Evolutionary conservation across 2,888 invertebrate genomes (phyloP), one percentile per base, ranked within the genome.

Genomic region (Agrilus mali): DNA sequence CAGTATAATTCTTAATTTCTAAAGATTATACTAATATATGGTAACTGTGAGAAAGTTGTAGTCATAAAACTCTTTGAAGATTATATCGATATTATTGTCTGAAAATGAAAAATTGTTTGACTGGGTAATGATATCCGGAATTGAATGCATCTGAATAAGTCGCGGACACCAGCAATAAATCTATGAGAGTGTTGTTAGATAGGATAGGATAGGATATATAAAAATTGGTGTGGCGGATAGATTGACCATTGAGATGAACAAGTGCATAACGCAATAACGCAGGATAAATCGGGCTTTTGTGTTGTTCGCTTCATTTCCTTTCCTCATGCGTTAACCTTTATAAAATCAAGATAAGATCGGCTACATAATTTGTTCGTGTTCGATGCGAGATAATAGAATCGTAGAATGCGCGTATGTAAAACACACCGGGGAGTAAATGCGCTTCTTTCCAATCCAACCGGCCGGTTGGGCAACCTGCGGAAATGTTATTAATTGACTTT

Each of bases 371-470:
- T 48, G 46, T 44, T 48, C 44, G 42, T 48, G 49, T 43, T 45
- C 46, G 49, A 49, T 46, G 40, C 38, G 44, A 49, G 49, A 50
- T 55, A 55, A 54, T 53, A 52, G 53, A 54, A 49, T 50, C 47
- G 53, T 52, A 52, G 53, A 50, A 46, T 48, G 45, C 44, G 47
- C 38, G 48, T 49, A 50, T 52, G 53, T 54, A 45, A 42, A 43
- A 40, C 55, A 35, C 55, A 38, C 42, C 53, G 48, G 55, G 55
- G 55, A 53, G 55, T 49, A 51, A 50, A 55, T 55, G 53, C 52
- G 45, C 36, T 51, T 49, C 42, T 46, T 41, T 42, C 22, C 27
- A 27, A 27, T n/a, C n/a, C n/a, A n/a, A n/a, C n/a, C n/a, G n/a
- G n/a, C 20, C 33, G 36, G 41, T 38, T 41, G 41, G 45, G 40